Percentiles rank a stretch among this genome's conserved stretches.
Conservation (phyloP, 2,797 vertebrate genomes). For the Fistularia commersonii region DNA sequence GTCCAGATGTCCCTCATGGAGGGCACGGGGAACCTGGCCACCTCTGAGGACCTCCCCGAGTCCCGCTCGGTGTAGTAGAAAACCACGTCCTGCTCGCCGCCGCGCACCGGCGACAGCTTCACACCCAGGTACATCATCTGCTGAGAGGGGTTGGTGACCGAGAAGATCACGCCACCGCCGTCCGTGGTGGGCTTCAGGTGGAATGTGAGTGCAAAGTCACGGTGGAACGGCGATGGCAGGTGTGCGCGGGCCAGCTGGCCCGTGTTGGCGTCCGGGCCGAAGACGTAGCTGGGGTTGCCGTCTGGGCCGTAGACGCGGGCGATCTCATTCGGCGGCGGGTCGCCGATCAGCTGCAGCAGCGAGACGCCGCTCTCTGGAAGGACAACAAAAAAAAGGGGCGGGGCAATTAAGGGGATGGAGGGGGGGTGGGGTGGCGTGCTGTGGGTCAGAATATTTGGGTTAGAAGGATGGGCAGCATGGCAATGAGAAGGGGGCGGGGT, state of each 20-base stretch:
- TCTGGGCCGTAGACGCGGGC: conserved; percentile 74
- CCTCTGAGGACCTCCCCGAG: conserved; percentile 65
- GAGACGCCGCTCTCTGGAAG: conserved; percentile 78
- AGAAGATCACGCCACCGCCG: conserved; percentile 81
- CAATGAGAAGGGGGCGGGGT: conserved; percentile 30
- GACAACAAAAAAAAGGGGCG: conserved; percentile 14
- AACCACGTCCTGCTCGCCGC: conserved; percentile 75
- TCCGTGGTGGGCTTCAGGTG: conserved; percentile 79
- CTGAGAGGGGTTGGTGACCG: conserved; percentile 84
- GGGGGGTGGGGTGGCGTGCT: too few species aligned
- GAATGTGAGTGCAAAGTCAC: conserved; percentile 87
- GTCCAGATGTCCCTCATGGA: conserved; percentile 82
- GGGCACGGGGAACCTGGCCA: conserved; percentile 81
- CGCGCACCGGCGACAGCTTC: conserved; percentile 78
- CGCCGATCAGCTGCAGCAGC: conserved; percentile 87
- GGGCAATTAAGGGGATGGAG: conserved; percentile 22
- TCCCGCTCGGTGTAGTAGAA: conserved; percentile 88
- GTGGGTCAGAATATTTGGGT: too few species aligned
- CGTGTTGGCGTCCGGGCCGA: conserved; percentile 76
- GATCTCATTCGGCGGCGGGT: conserved; percentile 81
- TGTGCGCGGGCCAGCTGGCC: conserved; percentile 86
- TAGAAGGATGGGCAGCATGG: conserved; percentile 51
- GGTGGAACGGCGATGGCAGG: conserved; percentile 83
- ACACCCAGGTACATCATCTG: conserved; percentile 82
- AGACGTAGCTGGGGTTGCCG: conserved; percentile 76